Percentiles rank a stretch among this genome's conserved stretches.
Evolutionary conservation across 92 coral and sea anemone species (phyloP).

Genomic region (Paragorgia papillata): DNA sequence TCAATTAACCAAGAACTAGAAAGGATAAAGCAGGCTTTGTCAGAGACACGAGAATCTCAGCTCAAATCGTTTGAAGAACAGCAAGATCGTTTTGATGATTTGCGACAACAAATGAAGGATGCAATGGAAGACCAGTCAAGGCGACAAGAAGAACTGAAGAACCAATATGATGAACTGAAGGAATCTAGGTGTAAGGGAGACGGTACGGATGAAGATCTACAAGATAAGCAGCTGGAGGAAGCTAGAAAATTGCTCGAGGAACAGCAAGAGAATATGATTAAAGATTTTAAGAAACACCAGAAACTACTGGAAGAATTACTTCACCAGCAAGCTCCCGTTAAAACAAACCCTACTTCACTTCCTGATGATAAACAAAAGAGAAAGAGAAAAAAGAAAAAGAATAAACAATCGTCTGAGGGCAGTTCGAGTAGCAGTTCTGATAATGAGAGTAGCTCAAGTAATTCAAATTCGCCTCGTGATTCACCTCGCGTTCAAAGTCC

Average conservation of each 20-base stretch:
- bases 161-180: slow-evolving; percentile 61
- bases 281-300: slow-evolving; percentile 65
- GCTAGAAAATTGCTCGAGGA: slow-evolving; percentile 82
- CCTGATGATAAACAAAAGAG: neutral
- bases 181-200: slow-evolving; percentile 61
- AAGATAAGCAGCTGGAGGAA: slow-evolving; percentile 80
- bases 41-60: slow-evolving; percentile 69
- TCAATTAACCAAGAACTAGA: slow-evolving; percentile 36
- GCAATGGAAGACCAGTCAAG: slow-evolving; percentile 69
- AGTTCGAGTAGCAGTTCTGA: slow-evolving; percentile 17
- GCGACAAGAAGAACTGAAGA: slow-evolving; percentile 66
- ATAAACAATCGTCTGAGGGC: slow-evolving; percentile 11
- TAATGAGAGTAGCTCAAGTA: slow-evolving; percentile 1
- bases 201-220: slow-evolving; percentile 69
- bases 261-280: slow-evolving; percentile 84
- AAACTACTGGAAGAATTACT: slow-evolving; percentile 89
- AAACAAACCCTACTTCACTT: slow-evolving; percentile 48
- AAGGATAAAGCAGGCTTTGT: slow-evolving; percentile 56
- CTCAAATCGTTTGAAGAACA: slow-evolving; percentile 60
- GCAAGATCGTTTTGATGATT: slow-evolving; percentile 56
- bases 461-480: slow-evolving; percentile 7
- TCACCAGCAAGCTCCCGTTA: slow-evolving; percentile 73
- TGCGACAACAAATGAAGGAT: slow-evolving; percentile 63
- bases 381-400: neutral
- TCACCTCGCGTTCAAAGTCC: neutral